Percentiles rank a stretch among this genome's conserved stretches.
Conservation (phyloP, 2,888 invertebrate species). For the Rhodophaea formosa region DNA sequence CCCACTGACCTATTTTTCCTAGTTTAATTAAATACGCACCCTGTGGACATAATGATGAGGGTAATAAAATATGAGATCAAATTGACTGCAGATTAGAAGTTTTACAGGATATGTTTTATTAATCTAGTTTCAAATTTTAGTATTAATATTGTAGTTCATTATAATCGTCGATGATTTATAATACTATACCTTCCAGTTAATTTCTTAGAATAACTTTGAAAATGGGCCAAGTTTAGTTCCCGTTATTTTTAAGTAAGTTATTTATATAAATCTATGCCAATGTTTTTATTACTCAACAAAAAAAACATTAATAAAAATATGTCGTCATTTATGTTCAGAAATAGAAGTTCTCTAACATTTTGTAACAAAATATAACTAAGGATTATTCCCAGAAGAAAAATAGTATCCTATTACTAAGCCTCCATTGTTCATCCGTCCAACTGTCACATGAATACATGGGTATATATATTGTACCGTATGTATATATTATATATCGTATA, state of each 20-base stretch:
- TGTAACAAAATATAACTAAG: no score
- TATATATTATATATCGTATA: no score
- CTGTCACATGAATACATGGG: no score
- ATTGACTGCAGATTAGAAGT: not conserved
- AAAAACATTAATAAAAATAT: not conserved
- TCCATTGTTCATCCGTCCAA: no score
- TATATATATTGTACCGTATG: no score
- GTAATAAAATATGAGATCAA: not conserved
- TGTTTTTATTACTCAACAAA: not conserved
- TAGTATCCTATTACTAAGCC: no score
- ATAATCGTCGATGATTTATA: not conserved
- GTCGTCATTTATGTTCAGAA: not conserved
- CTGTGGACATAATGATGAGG: not conserved
- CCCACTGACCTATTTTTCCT: constrained; percentile 52
- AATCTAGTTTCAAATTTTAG: not conserved
- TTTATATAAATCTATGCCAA: not conserved
- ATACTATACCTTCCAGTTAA: not conserved
- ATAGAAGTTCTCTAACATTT: not conserved
- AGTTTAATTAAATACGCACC: constrained; percentile 13
- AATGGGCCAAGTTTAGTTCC: not conserved
- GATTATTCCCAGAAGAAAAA: no score
- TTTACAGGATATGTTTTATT: not conserved
- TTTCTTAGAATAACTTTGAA: not conserved
- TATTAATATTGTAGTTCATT: not conserved
- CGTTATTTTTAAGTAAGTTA: not conserved